Base-by-base conservation (phyloP, 2,113 vertebrate species). In the Lycaon pictus region DNA sequence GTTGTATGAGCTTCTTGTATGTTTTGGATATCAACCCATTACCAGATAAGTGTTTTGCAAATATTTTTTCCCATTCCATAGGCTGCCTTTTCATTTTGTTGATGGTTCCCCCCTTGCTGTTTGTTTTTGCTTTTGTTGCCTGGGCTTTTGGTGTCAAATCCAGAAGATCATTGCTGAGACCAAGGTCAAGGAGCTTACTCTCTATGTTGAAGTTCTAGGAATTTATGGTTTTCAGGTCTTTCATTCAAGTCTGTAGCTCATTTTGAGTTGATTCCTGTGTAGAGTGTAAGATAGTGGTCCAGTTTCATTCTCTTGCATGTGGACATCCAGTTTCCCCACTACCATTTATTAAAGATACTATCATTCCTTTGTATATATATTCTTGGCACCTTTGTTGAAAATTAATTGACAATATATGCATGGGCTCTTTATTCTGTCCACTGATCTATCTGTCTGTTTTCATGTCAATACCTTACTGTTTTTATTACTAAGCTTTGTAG, bases 61-160 rank as follows among this genome's bases (percentile, higher is more conserved):
- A 62, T 71, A 94, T 62, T 71, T 88, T 88, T 65, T 94, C 53
- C 55, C 53, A n/a, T 93, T 87, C 62, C 11, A 6, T 56, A 67
- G 58, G 48, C 74, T 86, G 12, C 51, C 48, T 65, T 77, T 83
- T 71, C n/a, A 88, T 37, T 81, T 93, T 51, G 60, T 63, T 76
- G 35, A 55, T 76, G 20, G 17, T 93, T 53, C 62, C 23, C 62
- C 23, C n/a, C 77, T 86, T 65, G 32, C 32, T 93, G 58, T 51
- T 60, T 60, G 71, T 32, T 77, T 93, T 43, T 65, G 43, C 32
- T 93, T 71, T 88, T 81, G 53, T 60, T 81, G 43, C 29, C 74
- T 81, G 88, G 80, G 85, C 63, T 88, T 94, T 88, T 53, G 19
- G 32, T 65, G 22, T 90, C 60, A 85, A 84, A 76, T 65, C 48